Conservation (phyloP, 1,140 invertebrate genomes). For the Calliphora vicina region DNA sequence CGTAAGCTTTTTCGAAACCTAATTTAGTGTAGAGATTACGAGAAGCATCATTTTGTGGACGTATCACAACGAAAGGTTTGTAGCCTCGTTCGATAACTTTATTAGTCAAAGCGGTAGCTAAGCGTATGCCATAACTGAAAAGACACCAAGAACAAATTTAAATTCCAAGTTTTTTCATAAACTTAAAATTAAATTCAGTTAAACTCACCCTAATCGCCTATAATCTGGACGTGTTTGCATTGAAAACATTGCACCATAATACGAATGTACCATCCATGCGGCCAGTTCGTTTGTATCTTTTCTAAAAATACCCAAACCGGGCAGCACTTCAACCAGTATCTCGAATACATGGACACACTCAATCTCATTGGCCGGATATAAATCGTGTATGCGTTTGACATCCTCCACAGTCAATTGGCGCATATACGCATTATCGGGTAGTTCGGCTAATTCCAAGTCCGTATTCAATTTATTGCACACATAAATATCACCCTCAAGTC, state of each 20-base stretch:
- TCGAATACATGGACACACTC: slow-evolving; percentile 83
- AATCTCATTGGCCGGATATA: slow-evolving; percentile 86
- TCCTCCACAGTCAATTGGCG: slow-evolving; percentile 76
- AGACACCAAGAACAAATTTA: not conserved
- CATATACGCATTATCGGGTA: slow-evolving; percentile 72
- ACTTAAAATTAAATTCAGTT: not conserved
- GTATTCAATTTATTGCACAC: slow-evolving; percentile 70
- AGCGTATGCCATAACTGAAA: slow-evolving; percentile 70
- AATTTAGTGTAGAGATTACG: slow-evolving; percentile 80
- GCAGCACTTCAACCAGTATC: slow-evolving; percentile 76
- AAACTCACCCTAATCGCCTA: slow-evolving; percentile 74
- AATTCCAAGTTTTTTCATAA: not conserved
- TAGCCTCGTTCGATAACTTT: slow-evolving; percentile 78
- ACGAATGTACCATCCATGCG: slow-evolving; percentile 87
- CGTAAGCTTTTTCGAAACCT: slow-evolving; percentile 78
- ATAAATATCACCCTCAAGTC: slow-evolving; percentile 80
- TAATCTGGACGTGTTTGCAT: slow-evolving; percentile 86
- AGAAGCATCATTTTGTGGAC: slow-evolving; percentile 84
- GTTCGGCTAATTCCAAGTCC: slow-evolving; percentile 67
- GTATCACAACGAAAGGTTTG: slow-evolving; percentile 83
- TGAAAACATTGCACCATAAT: slow-evolving; percentile 90
- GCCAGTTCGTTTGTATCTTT: slow-evolving; percentile 71
- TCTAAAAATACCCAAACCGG: slow-evolving; percentile 80
- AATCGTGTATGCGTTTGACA: slow-evolving; percentile 80
- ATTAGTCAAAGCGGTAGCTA: slow-evolving; percentile 73